Evolutionary conservation across 64 coral and sea anemone genomes (phyloP), one percentile per base, ranked within the genome.

Genomic region (Platygyra sinensis): DNA sequence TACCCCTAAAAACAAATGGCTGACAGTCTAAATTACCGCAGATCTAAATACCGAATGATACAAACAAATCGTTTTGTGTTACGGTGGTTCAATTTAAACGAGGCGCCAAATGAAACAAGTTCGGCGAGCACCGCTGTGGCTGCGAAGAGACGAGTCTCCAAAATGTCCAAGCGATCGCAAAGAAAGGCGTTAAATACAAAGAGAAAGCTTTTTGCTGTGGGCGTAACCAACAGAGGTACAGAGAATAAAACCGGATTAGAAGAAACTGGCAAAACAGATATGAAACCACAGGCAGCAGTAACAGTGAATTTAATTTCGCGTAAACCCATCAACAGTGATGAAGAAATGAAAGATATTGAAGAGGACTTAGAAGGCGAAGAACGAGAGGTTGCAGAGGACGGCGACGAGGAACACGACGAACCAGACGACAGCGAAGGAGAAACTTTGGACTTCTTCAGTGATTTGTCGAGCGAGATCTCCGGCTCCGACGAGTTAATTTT

Each of bases 221-320:
- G 81, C 81, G 81, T 85, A 67, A 85, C 24, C 38, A 51, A 85
- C 62, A 30, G 4, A 65, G 60, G 19, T 30, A 38, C 80, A 10
- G 80, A 39, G 80, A 82, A 82, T 62, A 64, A 62, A 17, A 82
- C 64, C 78, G 80, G 64, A 87, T 72, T 78, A 92, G 30, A 87
- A 39, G 75, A 57, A 54, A 5, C 1, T n/a, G 28, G 27, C 1
- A 30, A 67, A 39, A 67, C 61, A 74, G 82, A 72, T 6, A 76
- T 42, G 67, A 60, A 92, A 33, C 17, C 18, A 46, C 85, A 86
- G 42, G 90, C 90, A 10, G 76, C 90, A 0, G 75, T 92, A 49
- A 92, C 90, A 10, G 90, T 92, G 52, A 92, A 92, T 61, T 19
- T 92, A 65, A 86, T 92, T 63, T 92, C 90, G 31, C 20, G 22